Base-by-base conservation (phyloP, 2,888 invertebrate species). In the Megamerina dolium region DNA sequence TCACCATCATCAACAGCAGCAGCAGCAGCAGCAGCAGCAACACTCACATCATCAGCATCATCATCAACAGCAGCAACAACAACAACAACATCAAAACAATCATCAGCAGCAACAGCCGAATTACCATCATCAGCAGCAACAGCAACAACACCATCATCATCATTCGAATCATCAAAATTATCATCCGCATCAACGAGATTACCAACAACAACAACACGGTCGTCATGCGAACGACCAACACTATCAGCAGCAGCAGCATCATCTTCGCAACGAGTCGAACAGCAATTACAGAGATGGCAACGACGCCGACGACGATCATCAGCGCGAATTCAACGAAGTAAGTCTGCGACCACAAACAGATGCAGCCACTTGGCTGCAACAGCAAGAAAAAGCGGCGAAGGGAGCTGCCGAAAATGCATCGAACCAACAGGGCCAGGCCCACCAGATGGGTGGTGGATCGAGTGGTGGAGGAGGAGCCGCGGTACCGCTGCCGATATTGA, bases 401-500 rank as follows among this genome's bases (percentile, higher is more conserved):
- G 58, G 48, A 37, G 55, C 48, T 27, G 53, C 49, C 49, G 64
- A 67, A 50, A 57, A 58, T 51, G 56, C 53, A 45, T 57, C 53
- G 63, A 66, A 74, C 72, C 68, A 61, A 67, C 70, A 60, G 70
- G 69, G 56, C 68, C 71, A 75, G 73, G 71, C 71, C 66, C 73
- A 73, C 63, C 77, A 74, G 55, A 69, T 77, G 64, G 41, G 42
- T 12, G 36, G 46, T n/a, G 45, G 42, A 42, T 41, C 41, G 31
- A 45, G 41, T 47, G 45, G 47, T 43, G 36, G 50, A 41, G 42
- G 40, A 17, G 57, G 58, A 12, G 51, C 60, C 18, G 55, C 77
- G 49, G 77, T 80, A 55, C 79, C 79, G 50, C 77, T 80, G 63
- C 84, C 83, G 61, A 83, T 79, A 72, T 79, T 81, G 60, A 80